Base-by-base conservation (phyloP, 2,888 invertebrate genomes). In the Cynaeus angustus region DNA sequence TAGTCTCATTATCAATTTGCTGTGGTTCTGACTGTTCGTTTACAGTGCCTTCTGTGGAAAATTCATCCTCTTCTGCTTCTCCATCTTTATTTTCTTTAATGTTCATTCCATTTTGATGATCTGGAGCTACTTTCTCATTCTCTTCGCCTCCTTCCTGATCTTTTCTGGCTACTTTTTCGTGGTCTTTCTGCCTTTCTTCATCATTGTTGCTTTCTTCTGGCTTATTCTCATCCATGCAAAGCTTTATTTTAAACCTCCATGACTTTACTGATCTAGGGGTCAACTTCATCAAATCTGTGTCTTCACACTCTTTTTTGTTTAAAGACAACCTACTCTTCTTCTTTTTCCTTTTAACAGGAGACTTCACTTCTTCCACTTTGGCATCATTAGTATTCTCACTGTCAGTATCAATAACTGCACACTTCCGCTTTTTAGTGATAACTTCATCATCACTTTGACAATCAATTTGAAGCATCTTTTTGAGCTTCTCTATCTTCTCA, bases 401-500 rank as follows among this genome's bases (percentile, higher is more conserved):
- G 55, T 70, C 72, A 41, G 62, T 41, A 55, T 30, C 30, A 7
- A 62, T 21, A 10, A 67, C 59, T 55, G 50, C 62, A 46, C 41
- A 52, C 55, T 59, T 72, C 62, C 62, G 70, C 28, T 45, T 62
- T 52, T 71, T 72, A 14, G 68, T 64, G n/a, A 66, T 61, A 37
- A 72, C 65, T 5, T 67, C 41, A 26, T 66, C 46, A 13, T 55
- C 65, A 58, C 55, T 69, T 33, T 83, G 74, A 59, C 78, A 76
- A 38, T 83, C 81, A 68, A 83, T 83, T 26, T 80, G 78, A 21
- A 88, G 80, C 83, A 89, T 85, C 55, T 78, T 82, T 79, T 88
- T 90, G 48, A 91, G 84, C 70, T 85, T 85, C 13, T 90, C 88
- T 62, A 92, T 84, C 78, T 89, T 89, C 9, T 89, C 86, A 83